A percentile compares a stretch with the other conserved stretches of the same genome.
Conservation (phyloP, 2,888 invertebrate genomes). For the Rutpela maculata region DNA sequence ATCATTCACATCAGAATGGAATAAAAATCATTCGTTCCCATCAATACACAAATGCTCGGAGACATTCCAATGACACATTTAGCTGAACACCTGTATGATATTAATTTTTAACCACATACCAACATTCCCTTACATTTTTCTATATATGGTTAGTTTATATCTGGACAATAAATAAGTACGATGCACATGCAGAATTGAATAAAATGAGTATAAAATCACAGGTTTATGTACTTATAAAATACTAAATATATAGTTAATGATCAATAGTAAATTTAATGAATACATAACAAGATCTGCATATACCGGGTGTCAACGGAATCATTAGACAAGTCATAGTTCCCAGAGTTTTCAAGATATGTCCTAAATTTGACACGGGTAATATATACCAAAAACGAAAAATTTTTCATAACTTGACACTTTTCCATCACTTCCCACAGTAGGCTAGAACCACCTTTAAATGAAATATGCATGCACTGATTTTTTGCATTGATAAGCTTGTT, state of each 20-base stretch:
- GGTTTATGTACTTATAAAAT: slow-evolving; percentile 19
- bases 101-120: slow-evolving; percentile 57
- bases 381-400: too few relatives aligned
- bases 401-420: too few relatives aligned
- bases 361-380: too few relatives aligned
- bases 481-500: too few relatives aligned
- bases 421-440: too few relatives aligned
- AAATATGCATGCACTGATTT: too few relatives aligned
- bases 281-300: too few relatives aligned
- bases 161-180: slow-evolving; percentile 13
- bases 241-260: slow-evolving; percentile 5
- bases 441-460: too few relatives aligned
- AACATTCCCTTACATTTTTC: slow-evolving; percentile 61
- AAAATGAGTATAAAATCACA: slow-evolving; percentile 16
- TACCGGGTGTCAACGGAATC: too few relatives aligned
- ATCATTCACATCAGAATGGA: slow-evolving; percentile 26
- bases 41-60: slow-evolving; percentile 49
- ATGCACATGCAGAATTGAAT: slow-evolving; percentile 14
- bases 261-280: neutral
- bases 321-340: too few relatives aligned
- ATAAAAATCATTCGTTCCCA: slow-evolving; percentile 47
- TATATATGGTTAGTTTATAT: slow-evolving; percentile 2
- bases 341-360: too few relatives aligned
- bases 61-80: slow-evolving; percentile 61
- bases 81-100: slow-evolving; percentile 63